Evolutionary conservation across 2,797 vertebrate species (phyloP), one percentile per base, ranked within the genome.

Genomic region (Cottoperca gobio): DNA sequence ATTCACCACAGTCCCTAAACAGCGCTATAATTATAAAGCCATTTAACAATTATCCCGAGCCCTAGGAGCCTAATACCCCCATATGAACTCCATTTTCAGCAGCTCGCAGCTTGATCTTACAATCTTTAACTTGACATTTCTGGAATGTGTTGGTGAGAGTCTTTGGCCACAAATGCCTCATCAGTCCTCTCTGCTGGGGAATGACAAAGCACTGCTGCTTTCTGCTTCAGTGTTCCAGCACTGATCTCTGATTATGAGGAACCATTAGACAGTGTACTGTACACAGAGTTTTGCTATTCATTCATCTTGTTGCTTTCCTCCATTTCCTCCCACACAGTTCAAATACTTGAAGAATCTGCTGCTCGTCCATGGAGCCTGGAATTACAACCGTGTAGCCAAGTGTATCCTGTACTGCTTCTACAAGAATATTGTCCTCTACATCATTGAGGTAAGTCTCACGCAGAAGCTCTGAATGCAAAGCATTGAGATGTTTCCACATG

Each of bases 361-460:
- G 86, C 94, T 98, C 70, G 97, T 98, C 82, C 97, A 98, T 0
- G 97, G 97, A 86, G 96, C 97, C 86, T 98, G 97, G 97, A 98
- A 97, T 88, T 98, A 98, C 58, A 97, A 97, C 93, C 94, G 97
- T 69, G 96, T 98, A 64, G 95, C 97, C 90, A 98, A 98, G 90
- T 98, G 97, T 82, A 97, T 98, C 92, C 90, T 98, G 33, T 98
- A 98, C 89, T 98, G 97, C 87, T 98, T 98, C 94, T 98, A 98
- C 94, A 98, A 98, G 94, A 98, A 98, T 59, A 97, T 98, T 50
- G 97, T 98, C 81, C 96, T 98, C 76, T 98, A 98, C 87, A 98
- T 94, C 78, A 94, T 94, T 2, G 93, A 94, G 91, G 93, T 95
- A 96, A 96, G 97, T 96, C 89, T 46, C 60, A 40, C 46, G 60